These are phyloP conservation scores for Sula dactylatra DNA, from an alignment of 2,113 vertebrate genomes.

Conservation along the genomic window DNA sequence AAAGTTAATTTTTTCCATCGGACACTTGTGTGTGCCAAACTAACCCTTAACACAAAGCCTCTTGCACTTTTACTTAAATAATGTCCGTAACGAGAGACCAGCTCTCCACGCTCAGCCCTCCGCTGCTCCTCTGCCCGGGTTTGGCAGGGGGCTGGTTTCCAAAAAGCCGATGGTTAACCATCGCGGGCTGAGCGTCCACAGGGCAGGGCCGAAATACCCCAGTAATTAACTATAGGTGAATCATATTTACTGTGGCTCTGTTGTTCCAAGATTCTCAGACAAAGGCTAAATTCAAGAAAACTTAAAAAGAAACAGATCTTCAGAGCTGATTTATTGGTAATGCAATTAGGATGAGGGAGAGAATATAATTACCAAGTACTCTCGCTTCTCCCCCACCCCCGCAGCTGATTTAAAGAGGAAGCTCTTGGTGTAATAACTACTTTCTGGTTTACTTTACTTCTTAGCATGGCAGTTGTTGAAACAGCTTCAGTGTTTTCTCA, in stretches of 20 bases:
- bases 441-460: conserved; percentile 40
- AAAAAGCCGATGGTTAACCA: conserved; percentile 35
- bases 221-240: conserved; percentile 66
- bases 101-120: neutral
- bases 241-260: conserved; percentile 64
- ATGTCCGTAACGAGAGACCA: neutral
- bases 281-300: conserved; percentile 70
- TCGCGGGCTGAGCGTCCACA: neutral
- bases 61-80: conserved; percentile 39
- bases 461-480: conserved; percentile 36
- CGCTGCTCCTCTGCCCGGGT: neutral
- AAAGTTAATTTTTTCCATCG: conserved; percentile 42
- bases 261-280: conserved; percentile 68
- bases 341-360: conserved; percentile 59
- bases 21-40: neutral
- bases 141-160: conserved; percentile 38
- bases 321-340: conserved; percentile 66
- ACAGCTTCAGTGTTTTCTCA: conserved; percentile 50
- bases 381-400: conserved; percentile 23
- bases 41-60: conserved; percentile 56
- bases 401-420: conserved; percentile 25
- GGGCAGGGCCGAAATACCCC: conserved; percentile 59
- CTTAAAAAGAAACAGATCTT: conserved; percentile 74
- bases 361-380: conserved; percentile 67
- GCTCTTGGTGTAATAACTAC: neutral